These are phyloP conservation scores for Onychomys leucogaster DNA, from an alignment of 2,797 vertebrate species.

Conservation along the genomic window DNA sequence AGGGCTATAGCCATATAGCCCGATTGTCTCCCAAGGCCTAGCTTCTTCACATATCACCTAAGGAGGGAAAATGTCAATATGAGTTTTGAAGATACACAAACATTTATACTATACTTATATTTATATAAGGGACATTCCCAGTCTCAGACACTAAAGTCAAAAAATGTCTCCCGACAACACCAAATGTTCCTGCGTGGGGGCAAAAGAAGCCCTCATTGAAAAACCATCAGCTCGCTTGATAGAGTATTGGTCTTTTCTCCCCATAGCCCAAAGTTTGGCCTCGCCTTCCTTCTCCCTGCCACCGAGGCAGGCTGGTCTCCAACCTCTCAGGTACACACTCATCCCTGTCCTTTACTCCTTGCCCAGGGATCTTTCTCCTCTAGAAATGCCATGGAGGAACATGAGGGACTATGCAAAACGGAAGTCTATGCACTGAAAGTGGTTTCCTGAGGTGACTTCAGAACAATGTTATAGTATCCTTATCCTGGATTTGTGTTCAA, in stretches of 20 bases:
- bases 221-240: neutral
- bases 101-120: neutral
- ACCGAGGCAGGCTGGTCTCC: neutral
- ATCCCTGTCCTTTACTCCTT: neutral
- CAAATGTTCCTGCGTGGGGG: neutral
- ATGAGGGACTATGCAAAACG: neutral
- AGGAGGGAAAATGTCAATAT: neutral
- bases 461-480: slow-evolving; percentile 50
- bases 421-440: slow-evolving; percentile 13
- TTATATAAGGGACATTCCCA: neutral
- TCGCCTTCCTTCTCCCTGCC: neutral
- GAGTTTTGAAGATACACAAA: neutral
- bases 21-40: neutral
- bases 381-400: neutral
- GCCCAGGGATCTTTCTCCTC: neutral
- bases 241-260: neutral
- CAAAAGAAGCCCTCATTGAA: neutral
- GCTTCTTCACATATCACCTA: neutral
- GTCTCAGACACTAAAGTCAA: neutral
- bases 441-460: slow-evolving; percentile 25
- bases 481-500: slow-evolving; percentile 59
- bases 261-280: neutral
- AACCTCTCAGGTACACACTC: neutral
- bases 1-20: neutral
- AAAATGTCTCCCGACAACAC: neutral